Base-by-base conservation (phyloP, 2,113 vertebrate species). In the Pomatostomus ruficeps region DNA sequence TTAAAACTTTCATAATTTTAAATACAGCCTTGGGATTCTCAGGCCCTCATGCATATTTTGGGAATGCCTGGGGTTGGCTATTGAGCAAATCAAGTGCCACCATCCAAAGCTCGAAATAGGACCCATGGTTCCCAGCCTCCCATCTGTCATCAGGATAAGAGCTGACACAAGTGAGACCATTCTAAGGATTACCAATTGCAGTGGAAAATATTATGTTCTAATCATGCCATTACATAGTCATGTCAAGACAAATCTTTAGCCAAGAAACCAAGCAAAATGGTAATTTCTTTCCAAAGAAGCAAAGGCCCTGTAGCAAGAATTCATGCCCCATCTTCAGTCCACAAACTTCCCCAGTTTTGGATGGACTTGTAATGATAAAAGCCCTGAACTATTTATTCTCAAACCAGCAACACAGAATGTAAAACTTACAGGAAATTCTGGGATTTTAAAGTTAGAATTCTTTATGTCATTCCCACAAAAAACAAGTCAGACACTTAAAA, bases 81-180 rank as follows among this genome's bases (percentile, higher is more conserved):
- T 35, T 65, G n/a, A 90, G 48, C 22, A 88, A 88, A 95, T 70
- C 79, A 88, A 95, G 26, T 86, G 72, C 45, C 85, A 85, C 61
- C 36, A 85, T 49, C 28, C 33, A 51, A 78, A 90, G 40, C 38
- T 73, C 3, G 3, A 93, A 95, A 85, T 10, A 77, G 31, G 82
- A 45, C 46, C 55, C 45, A 42, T n/a, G 59, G 52, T 83, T 95
- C 85, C 78, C 61, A 84, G 68, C 52, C 79, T 72, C 55, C 67
- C 68, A 88, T 85, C 70, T 95, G 78, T 79, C 94, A 92, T 74
- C 76, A 78, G 85, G 88, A 77, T 93, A 95, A 95, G 76, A 93
- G 94, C 94, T 95, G 79, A 88, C 83, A 66, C 59, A 35, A 80
- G 54, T 96, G 95, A 96, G 91, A 86, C 94, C 96, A 95, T 71